Percentiles rank a stretch among this genome's conserved stretches.
Evolutionary conservation across 2,888 invertebrate species (phyloP).

Genomic region (Ophion slaviceki): DNA sequence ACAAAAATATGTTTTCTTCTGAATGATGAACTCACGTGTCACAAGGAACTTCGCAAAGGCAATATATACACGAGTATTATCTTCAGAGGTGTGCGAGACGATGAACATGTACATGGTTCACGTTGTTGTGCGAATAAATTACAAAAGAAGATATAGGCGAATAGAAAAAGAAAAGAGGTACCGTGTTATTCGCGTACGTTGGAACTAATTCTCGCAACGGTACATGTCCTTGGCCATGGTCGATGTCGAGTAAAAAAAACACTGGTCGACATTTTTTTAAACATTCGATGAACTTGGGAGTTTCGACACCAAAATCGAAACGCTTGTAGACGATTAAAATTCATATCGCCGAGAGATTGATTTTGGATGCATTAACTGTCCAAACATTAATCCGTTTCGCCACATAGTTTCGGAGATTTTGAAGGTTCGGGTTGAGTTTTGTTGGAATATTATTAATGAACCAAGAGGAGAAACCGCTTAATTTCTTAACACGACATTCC

Average conservation of each 20-base stretch:
- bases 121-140: constrained; percentile 60
- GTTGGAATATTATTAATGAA: no score
- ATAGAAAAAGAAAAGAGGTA: constrained; percentile 6
- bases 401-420: no score
- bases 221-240: no score
- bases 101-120: constrained; percentile 61
- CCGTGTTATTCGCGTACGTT: not conserved
- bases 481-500: no score
- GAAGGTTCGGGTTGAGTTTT: no score
- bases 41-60: constrained; percentile 59
- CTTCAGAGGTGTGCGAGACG: constrained; percentile 56
- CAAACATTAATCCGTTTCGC: no score
- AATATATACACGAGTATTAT: constrained; percentile 39
- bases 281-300: no score
- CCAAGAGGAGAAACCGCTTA: no score
- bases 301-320: no score
- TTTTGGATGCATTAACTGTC: no score
- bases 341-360: no score
- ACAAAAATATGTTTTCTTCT: constrained; percentile 48
- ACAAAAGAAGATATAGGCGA: constrained; percentile 35
- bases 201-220: not conserved
- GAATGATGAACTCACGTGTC: constrained; percentile 35
- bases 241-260: not conserved
- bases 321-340: no score
- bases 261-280: not conserved